Evolutionary conservation across 2,113 vertebrate genomes (phyloP), one percentile per base, ranked within the genome.

Genomic region (Carassius gibelio): DNA sequence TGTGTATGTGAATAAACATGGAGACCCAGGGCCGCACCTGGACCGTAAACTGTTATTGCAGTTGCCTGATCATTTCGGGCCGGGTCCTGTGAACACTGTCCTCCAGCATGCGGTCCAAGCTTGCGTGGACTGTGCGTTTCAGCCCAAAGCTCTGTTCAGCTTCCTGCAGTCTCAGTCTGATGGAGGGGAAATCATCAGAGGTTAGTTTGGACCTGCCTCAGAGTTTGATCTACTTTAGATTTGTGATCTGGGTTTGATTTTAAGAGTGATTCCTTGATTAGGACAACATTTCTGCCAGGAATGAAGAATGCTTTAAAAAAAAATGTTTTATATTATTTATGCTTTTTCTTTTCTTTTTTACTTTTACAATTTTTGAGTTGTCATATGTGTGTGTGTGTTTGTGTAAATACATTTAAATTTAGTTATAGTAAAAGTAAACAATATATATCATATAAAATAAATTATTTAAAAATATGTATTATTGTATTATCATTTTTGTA

Each of bases 1-100:
- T 77, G 98, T 99, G 81, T 99, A 99, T 83, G 94, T 99, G 85
- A 99, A 99, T 93, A 99, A 99, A 88, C 95, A 97, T 82, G 97
- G 97, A 15, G 91, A 96, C 91, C 95, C 93, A 21, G 98, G 97
- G 2, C 97, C 97, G 8, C 95, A 97, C 68, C 92, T 99, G 83
- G 97, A 99, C 91, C 95, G 96, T 48, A 97, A 96, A 89, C 96
- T 96, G 62, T 95, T 99, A 85, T 96, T 96, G 91, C 96, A 97
- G 89, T 95, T 99, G 75, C 97, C 97, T 9, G 96, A 99, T 90
- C 98, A 99, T 92, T 99, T 97, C 68, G 98, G 98, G 42, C 98
- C 98, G 0, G 97, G 97, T 42, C 96, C 98, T 0, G 98, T 99
- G 84, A 98, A 99, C 50, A 93, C 97, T 21, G 95, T 99, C 0